These are phyloP conservation scores for Empis stercorea DNA, from an alignment of 2,888 invertebrate genomes.

Conservation along the genomic window DNA sequence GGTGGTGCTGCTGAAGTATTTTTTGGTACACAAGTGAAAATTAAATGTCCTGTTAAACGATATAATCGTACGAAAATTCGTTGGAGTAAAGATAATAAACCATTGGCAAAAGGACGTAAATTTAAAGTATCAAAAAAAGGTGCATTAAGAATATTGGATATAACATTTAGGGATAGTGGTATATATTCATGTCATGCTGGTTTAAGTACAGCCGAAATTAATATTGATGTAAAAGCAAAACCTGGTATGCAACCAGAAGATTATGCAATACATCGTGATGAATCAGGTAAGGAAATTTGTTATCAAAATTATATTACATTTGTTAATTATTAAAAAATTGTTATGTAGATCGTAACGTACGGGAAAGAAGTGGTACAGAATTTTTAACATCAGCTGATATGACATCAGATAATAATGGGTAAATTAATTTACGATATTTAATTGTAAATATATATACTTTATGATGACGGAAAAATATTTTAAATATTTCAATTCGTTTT, in stretches of 20 bases:
- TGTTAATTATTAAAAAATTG: not conserved
- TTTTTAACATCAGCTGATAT: constrained; percentile 35
- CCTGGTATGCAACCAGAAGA: constrained; percentile 73
- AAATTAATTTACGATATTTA: constrained; percentile 14
- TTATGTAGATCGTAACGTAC: constrained; percentile 32
- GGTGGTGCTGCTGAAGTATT: constrained; percentile 85
- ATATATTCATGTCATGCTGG: constrained; percentile 79
- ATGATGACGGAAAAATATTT: too few relatives aligned
- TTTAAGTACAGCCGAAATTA: constrained; percentile 65
- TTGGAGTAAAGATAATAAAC: constrained; percentile 80
- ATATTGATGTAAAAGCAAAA: constrained; percentile 63
- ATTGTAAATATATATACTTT: too few relatives aligned
- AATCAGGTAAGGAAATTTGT: constrained; percentile 22
- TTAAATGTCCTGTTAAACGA: constrained; percentile 82
- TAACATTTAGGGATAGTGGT: constrained; percentile 70
- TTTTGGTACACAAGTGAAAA: constrained; percentile 82
- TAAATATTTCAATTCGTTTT: too few relatives aligned
- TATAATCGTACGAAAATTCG: constrained; percentile 69
- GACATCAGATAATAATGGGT: constrained; percentile 29
- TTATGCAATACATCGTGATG: constrained; percentile 44
- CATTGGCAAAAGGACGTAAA: constrained; percentile 63
- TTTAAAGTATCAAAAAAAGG: constrained; percentile 85
- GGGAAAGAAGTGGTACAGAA: constrained; percentile 32
- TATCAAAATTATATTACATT: too few relatives aligned
- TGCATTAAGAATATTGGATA: constrained; percentile 70